Evolutionary conservation across 2,113 vertebrate genomes (phyloP), one percentile per base, ranked within the genome.

Genomic region (Channa maculata): DNA sequence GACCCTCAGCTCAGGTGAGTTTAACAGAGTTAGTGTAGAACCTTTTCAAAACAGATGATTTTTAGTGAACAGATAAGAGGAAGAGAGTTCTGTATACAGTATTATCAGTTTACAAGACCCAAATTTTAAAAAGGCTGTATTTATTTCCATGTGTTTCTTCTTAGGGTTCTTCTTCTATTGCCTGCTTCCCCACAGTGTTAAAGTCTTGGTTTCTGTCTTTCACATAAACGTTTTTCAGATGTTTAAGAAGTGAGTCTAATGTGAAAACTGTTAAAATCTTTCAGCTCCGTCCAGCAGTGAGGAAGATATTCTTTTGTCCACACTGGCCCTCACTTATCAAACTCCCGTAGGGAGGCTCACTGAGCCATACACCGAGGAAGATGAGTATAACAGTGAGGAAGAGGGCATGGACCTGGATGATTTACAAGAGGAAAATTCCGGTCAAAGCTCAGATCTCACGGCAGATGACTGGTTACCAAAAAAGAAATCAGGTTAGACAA

Each of bases 401-500:
- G 75, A 61, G n/a, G n/a, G 24, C 0, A 37, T 77, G 14, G 53
- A 44, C 2, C 5, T 53, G 58, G 65, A 71, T 24, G 71, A 71
- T 13, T 79, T 65, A 50, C 74, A 81, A 14, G 86, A 5, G 5
- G 65, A 84, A 69, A 83, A 83, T 8, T 79, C 34, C 0, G 75
- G 48, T 71, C 65, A 75, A 62, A 79, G 68, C 41, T 70, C 80
- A 37, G 72, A 63, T 3, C 24, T 59, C 11, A 33, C 13, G 0
- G 52, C 52, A 50, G 65, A 86, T 1, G 68, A 84, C 1, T 82
- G 73, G 84, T 14, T 71, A 38, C 77, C 83, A 41, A 73, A 75
- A 71, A 86, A 50, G 8, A 51, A 76, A 86, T 57, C 75, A 68
- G 88, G 88, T 91, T 3, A 66, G 62, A 41, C 13, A n/a, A 33